Conservation (phyloP, 1,140 invertebrate genomes). For the Brachionus angularis region DNA sequence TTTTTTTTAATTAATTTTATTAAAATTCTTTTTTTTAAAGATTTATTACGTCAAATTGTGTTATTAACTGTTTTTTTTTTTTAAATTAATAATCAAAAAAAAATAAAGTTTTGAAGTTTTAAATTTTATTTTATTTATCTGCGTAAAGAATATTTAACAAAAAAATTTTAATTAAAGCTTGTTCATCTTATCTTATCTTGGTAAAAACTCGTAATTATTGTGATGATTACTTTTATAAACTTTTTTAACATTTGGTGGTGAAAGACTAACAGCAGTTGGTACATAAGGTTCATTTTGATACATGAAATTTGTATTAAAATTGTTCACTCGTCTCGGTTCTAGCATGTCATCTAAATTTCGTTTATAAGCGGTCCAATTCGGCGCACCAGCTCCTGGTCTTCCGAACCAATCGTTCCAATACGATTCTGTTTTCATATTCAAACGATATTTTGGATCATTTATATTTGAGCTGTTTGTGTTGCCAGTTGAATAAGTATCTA, state of each 20-base stretch:
- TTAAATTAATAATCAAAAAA: not conserved
- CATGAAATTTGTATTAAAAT: slow-evolving; percentile 7
- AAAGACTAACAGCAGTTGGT: not conserved
- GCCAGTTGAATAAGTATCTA: slow-evolving; percentile 5
- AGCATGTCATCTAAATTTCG: slow-evolving; percentile 31
- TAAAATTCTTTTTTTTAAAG: too few species aligned
- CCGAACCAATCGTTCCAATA: slow-evolving; percentile 44
- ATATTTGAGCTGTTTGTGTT: not conserved
- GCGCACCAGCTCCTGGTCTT: slow-evolving; percentile 34
- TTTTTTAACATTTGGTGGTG: slow-evolving; percentile 15
- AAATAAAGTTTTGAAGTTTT: slow-evolving; percentile 3
- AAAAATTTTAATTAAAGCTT: not conserved
- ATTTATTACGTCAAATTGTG: not conserved
- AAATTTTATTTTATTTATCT: not conserved
- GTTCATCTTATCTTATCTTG: not conserved
- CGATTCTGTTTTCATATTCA: not conserved
- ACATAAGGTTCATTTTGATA: slow-evolving; percentile 2
- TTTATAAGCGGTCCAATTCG: slow-evolving; percentile 19
- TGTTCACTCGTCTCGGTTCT: not conserved
- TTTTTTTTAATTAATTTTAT: too few species aligned
- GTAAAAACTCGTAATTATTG: slow-evolving; percentile 32
- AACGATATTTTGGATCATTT: not conserved
- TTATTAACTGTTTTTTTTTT: not conserved
- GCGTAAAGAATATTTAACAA: not conserved
- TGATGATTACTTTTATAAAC: slow-evolving; percentile 21